phyloP scores from a whole-genome alignment of 2,888 invertebrate species.

The Ommatoiulus sabulosus region DNA sequence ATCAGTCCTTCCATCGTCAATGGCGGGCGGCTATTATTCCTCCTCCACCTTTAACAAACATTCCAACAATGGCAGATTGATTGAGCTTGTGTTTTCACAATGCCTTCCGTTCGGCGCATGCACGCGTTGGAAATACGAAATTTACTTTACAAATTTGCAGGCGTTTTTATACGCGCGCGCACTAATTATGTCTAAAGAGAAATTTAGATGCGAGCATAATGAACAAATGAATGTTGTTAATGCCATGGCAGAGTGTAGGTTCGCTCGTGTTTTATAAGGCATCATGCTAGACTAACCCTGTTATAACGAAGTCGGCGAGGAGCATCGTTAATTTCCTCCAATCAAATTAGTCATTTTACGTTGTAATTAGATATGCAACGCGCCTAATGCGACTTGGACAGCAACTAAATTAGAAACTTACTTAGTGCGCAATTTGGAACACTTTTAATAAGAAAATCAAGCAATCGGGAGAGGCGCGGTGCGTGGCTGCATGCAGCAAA shows the following conservation, averaged over 20 bases:
- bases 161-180: constrained; percentile 10
- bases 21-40: constrained; percentile 27
- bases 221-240: constrained; percentile 42
- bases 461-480: background rate
- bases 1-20: constrained; percentile 41
- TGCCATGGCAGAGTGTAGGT: background rate
- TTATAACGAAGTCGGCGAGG: constrained; percentile 1
- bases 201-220: constrained; percentile 41
- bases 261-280: background rate
- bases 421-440: background rate
- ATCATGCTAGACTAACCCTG: constrained; percentile 25
- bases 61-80: background rate
- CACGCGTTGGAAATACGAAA: constrained; percentile 23
- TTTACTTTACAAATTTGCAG: constrained; percentile 38
- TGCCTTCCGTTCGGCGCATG: background rate
- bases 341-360: constrained; percentile 47
- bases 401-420: constrained; percentile 35
- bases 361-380: constrained; percentile 47
- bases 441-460: constrained; percentile 17
- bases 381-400: constrained; percentile 31
- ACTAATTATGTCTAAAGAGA: constrained; percentile 48
- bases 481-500: background rate
- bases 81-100: constrained; percentile 12
- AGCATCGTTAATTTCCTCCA: constrained; percentile 44
- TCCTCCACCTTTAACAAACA: constrained; percentile 45